Percentiles rank a stretch among this genome's conserved stretches.
phyloP scores from a whole-genome alignment of 1,140 invertebrate species.

The Mycetomoellerius zeteki region DNA sequence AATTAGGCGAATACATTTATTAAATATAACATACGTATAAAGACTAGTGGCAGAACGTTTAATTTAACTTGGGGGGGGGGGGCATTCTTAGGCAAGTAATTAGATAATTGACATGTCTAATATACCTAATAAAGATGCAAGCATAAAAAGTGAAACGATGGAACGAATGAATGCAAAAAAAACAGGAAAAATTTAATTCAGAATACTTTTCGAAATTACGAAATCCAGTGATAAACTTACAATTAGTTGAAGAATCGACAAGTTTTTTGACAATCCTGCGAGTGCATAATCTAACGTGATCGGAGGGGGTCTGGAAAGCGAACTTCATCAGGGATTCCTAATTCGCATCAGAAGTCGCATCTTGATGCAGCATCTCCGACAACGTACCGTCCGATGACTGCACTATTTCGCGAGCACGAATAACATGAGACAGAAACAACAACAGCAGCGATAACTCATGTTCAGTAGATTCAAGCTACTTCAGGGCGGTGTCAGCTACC shows the following conservation, averaged over 20 bases:
- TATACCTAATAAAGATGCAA: too few species aligned
- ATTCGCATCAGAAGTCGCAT: background rate
- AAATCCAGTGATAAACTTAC: background rate
- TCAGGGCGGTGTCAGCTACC: constrained; percentile 80
- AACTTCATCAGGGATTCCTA: background rate
- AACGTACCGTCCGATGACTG: background rate
- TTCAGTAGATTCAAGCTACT: constrained; percentile 81
- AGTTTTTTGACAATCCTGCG: background rate
- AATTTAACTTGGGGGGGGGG: too few species aligned
- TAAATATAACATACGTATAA: too few species aligned
- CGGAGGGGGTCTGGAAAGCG: background rate
- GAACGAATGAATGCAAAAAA: too few species aligned
- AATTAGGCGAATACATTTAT: too few species aligned
- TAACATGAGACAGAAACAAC: constrained; percentile 43
- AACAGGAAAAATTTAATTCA: too few species aligned
- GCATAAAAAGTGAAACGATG: too few species aligned
- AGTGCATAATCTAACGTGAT: background rate
- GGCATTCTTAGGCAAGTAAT: too few species aligned
- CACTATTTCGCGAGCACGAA: background rate
- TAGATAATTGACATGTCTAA: too few species aligned
- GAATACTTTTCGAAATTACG: background rate
- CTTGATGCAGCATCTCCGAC: background rate
- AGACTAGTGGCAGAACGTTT: too few species aligned
- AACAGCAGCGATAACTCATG: constrained; percentile 75
- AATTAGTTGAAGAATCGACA: background rate